phyloP scores from a whole-genome alignment of 1,140 invertebrate species.

The Saccostrea echinata region DNA sequence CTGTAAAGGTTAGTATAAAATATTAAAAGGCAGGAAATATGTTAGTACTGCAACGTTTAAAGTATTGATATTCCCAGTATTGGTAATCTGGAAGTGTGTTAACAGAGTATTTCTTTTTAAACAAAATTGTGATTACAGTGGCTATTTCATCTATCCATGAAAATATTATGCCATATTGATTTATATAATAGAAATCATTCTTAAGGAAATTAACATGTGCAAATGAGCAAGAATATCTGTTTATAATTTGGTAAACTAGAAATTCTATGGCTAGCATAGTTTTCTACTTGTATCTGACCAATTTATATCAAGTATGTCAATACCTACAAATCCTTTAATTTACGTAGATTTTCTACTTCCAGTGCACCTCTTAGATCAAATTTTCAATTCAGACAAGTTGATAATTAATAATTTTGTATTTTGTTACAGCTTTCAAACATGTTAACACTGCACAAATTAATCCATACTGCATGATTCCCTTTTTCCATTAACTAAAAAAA shows the following conservation, averaged over 20 bases:
- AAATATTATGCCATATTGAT: background rate
- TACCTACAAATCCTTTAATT: background rate
- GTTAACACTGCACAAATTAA: conserved; percentile 27
- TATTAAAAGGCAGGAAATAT: background rate
- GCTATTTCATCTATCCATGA: too few species aligned
- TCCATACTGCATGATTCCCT: background rate
- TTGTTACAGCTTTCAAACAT: conserved; percentile 5
- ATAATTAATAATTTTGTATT: conserved; percentile 16
- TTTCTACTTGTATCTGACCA: background rate
- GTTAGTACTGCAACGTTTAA: background rate
- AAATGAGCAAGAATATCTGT: background rate
- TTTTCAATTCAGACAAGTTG: background rate
- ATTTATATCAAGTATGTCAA: background rate
- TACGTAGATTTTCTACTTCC: conserved; percentile 1
- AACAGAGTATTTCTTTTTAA: background rate
- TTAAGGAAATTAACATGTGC: background rate
- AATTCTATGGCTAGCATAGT: conserved; percentile 12
- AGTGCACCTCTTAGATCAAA: conserved; percentile 2
- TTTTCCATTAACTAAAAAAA: background rate
- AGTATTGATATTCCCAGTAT: background rate
- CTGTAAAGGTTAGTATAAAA: background rate
- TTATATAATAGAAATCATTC: background rate
- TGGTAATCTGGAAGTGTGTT: background rate
- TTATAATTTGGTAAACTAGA: background rate
- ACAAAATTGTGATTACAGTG: too few species aligned